Conservation (phyloP, 2,113 vertebrate genomes). For the Paradoxurus hermaphroditus region DNA sequence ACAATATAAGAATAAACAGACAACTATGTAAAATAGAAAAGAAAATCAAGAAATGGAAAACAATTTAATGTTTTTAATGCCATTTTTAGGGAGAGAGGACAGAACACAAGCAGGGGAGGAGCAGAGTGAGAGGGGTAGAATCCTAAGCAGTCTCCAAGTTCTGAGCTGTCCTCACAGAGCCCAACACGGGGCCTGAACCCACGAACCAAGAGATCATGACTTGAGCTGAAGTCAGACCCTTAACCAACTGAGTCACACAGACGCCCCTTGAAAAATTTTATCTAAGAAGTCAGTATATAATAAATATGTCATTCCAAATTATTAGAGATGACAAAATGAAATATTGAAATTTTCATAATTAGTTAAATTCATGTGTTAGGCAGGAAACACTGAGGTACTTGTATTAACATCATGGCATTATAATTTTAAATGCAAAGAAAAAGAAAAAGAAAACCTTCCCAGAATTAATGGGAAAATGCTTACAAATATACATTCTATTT, state of each 20-base stretch:
- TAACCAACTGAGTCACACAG: too few species aligned
- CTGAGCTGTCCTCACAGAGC: too few species aligned
- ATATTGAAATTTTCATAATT: neutral
- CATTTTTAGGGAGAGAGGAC: too few species aligned
- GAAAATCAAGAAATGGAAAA: neutral
- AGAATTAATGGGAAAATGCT: neutral
- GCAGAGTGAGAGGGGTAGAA: too few species aligned
- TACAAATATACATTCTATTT: neutral
- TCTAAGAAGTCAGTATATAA: neutral
- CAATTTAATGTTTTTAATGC: too few species aligned
- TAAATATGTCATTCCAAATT: neutral
- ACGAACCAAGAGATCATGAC: too few species aligned
- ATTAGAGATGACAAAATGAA: neutral
- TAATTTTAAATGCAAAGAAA: neutral
- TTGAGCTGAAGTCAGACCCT: too few species aligned
- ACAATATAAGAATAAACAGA: neutral
- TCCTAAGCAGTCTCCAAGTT: too few species aligned
- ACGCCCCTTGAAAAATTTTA: neutral
- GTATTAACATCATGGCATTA: neutral
- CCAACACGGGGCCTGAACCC: too few species aligned
- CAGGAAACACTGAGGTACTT: neutral
- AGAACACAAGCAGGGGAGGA: too few species aligned
- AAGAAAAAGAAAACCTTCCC: neutral
- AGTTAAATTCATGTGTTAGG: neutral
- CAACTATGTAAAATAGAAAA: neutral